Conservation (phyloP, 2,888 invertebrate genomes). For the Plemyria rubiginata region DNA sequence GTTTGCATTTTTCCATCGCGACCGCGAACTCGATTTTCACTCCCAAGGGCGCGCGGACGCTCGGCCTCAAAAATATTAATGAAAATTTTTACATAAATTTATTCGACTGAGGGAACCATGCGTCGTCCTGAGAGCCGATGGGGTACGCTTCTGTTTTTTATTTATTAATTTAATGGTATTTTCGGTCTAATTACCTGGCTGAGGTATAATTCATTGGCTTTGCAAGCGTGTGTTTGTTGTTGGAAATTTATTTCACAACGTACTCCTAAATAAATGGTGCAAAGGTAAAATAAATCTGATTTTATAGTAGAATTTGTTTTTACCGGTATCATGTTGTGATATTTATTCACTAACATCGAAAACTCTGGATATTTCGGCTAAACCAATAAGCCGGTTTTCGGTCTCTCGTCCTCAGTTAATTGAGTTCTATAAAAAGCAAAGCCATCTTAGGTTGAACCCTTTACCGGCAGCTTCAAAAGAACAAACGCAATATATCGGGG, state of each 20-base stretch:
- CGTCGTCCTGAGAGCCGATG: constrained; percentile 70
- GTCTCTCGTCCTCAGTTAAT: constrained; percentile 59
- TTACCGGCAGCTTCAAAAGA: constrained; percentile 82
- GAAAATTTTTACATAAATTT: constrained; percentile 86
- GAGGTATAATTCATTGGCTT: constrained; percentile 82
- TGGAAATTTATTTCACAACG: constrained; percentile 50
- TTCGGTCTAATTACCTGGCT: constrained; percentile 84
- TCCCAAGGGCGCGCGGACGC: constrained; percentile 82
- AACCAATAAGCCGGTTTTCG: constrained; percentile 27
- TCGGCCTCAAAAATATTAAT: constrained; percentile 84
- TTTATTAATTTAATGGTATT: constrained; percentile 85
- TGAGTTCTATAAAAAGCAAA: constrained; percentile 82
- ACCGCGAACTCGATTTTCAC: constrained; percentile 83
- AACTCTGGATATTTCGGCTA: constrained; percentile 23
- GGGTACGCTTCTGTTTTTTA: constrained; percentile 81
- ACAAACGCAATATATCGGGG: constrained; percentile 84
- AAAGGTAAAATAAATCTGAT: constrained; percentile 7
- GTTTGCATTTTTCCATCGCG: constrained; percentile 85
- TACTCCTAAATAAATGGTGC: constrained; percentile 11
- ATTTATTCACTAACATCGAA: constrained; percentile 9
- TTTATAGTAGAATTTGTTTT: not conserved
- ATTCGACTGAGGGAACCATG: constrained; percentile 81
- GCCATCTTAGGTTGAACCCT: constrained; percentile 85
- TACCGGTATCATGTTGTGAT: not conserved
- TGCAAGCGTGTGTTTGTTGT: constrained; percentile 72